These are phyloP conservation scores for Cheilosia vulpina DNA, from an alignment of 2,888 invertebrate species.

Conservation along the genomic window DNA sequence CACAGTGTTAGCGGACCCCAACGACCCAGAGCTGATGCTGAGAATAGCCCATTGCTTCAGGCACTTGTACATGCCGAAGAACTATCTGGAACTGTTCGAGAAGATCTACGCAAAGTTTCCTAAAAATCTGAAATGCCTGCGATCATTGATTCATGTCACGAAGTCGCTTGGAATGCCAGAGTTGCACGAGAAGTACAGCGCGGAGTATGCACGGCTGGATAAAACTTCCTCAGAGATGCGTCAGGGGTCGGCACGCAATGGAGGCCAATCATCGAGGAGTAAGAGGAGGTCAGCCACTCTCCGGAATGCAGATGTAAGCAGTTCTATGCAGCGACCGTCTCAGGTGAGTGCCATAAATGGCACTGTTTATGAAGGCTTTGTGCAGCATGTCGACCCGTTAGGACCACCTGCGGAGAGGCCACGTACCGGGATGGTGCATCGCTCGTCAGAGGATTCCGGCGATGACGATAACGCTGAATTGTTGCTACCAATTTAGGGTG, in stretches of 20 bases:
- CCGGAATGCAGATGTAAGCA: slow-evolving; percentile 70
- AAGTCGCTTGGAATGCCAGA: slow-evolving; percentile 92
- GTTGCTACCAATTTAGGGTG: slow-evolving; percentile 80
- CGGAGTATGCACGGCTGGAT: slow-evolving; percentile 90
- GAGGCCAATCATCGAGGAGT: slow-evolving; percentile 72
- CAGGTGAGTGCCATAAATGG: slow-evolving; percentile 67
- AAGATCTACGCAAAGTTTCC: slow-evolving; percentile 93
- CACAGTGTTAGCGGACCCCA: slow-evolving; percentile 90
- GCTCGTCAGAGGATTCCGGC: slow-evolving; percentile 80
- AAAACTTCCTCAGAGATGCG: slow-evolving; percentile 79
- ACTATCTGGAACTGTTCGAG: slow-evolving; percentile 83
- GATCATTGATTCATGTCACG: slow-evolving; percentile 84
- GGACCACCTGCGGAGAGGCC: slow-evolving; percentile 83
- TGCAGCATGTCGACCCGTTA: slow-evolving; percentile 81
- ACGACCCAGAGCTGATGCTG: slow-evolving; percentile 92
- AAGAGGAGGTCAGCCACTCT: slow-evolving; percentile 44
- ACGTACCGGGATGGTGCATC: slow-evolving; percentile 81
- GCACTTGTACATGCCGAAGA: slow-evolving; percentile 88
- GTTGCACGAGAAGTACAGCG: slow-evolving; percentile 90
- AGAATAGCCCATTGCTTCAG: slow-evolving; percentile 94
- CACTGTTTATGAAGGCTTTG: slow-evolving; percentile 48
- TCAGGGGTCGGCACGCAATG: slow-evolving; percentile 77
- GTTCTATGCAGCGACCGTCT: slow-evolving; percentile 61
- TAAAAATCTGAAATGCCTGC: slow-evolving; percentile 97
- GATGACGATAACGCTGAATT: slow-evolving; percentile 83